Percentiles rank a stretch among this genome's conserved stretches.
Conservation (phyloP, 2,113 vertebrate genomes). For the Fukomys damarensis region DNA sequence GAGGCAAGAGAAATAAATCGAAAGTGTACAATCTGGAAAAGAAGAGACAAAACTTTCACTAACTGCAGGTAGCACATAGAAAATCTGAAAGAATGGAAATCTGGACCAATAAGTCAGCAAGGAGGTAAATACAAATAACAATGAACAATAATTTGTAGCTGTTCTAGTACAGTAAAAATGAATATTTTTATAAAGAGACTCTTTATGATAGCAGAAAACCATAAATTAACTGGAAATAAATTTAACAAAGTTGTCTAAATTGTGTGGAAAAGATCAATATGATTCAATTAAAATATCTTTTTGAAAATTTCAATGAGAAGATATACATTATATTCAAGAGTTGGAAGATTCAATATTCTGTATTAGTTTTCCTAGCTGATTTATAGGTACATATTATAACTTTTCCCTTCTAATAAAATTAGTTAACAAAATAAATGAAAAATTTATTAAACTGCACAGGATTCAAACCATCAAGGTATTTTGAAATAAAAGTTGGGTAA, state of each 20-base stretch:
- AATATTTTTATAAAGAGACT: neutral
- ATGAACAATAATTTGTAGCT: neutral
- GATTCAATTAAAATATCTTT: neutral
- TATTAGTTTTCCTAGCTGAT: neutral
- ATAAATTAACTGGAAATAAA: neutral
- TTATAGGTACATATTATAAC: neutral
- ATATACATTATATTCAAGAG: neutral
- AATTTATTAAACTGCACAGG: neutral
- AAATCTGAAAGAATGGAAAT: neutral
- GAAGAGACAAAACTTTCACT: neutral
- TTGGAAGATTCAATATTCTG: neutral
- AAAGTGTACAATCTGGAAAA: neutral
- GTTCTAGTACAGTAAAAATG: neutral
- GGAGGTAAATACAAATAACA: neutral
- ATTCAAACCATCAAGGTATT: neutral
- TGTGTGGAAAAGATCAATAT: neutral
- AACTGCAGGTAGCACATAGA: neutral
- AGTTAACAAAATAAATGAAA: conserved; percentile 18
- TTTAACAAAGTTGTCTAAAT: neutral
- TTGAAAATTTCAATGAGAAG: neutral
- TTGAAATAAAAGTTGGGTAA: neutral
- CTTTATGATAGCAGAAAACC: neutral
- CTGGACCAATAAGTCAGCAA: neutral
- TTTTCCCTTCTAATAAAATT: neutral
- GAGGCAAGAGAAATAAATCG: conserved; percentile 25